phyloP scores from a whole-genome alignment of 2,797 vertebrate genomes.

The Pangasius larnaudii region DNA sequence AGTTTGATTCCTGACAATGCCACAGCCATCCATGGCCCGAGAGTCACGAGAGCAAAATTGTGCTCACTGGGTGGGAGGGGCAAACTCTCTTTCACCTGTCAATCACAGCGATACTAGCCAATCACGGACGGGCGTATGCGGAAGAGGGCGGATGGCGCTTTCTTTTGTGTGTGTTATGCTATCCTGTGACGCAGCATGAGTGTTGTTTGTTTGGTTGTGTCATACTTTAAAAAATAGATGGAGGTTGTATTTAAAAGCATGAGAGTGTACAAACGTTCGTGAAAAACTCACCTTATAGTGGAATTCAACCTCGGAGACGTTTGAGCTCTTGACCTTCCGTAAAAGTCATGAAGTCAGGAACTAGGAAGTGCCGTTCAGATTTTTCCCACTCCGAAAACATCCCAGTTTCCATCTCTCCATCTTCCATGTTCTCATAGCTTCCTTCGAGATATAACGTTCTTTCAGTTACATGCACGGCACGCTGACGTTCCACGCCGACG shows the following conservation, averaged over 20 bases:
- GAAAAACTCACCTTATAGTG: too few species aligned
- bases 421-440: too few species aligned
- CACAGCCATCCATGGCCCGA: neutral
- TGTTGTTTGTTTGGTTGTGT: neutral
- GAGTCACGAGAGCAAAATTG: neutral
- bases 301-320: neutral
- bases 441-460: neutral
- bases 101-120: neutral
- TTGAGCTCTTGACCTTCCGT: neutral
- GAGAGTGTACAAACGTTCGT: too few species aligned
- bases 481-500: neutral
- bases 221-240: neutral
- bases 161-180: neutral
- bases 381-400: neutral
- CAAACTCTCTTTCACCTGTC: neutral
- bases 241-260: neutral
- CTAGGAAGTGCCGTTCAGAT: neutral
- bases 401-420: neutral
- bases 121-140: neutral
- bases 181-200: too few species aligned
- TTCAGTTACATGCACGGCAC: neutral
- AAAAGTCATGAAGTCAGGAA: neutral
- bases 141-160: neutral
- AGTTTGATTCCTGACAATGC: neutral
- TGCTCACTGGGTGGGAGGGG: neutral